Base-by-base conservation (phyloP, 2,888 invertebrate species). In the Rhaphigaster nebulosa region DNA sequence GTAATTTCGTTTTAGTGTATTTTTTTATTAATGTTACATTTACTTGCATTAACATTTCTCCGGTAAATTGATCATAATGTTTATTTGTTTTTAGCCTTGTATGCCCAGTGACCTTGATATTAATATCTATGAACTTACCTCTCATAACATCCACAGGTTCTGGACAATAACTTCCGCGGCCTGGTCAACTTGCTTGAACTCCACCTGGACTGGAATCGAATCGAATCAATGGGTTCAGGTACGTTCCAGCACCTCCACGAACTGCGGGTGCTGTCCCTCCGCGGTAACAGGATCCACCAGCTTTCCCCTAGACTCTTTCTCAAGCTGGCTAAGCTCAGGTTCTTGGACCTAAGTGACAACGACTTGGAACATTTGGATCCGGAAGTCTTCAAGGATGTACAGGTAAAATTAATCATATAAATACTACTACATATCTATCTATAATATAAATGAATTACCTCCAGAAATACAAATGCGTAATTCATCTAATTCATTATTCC, bases 321-420 rank as follows among this genome's bases (percentile, higher is more conserved):
- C 93, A 96, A 96, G 95, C 94, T 97, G 91, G 95, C 95, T 89
- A 96, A 96, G 93, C 95, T 97, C 92, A 95, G 95, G 93, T 95
- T 95, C 93, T 94, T 97, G 92, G 96, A 97, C 94, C 94, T 97
- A 92, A 97, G 97, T 93, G 95, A 96, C 92, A 97, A 97, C 94
- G 96, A 96, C 87, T 94, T 97, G 89, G 94, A 95, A 89, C 96
- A 97, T 93, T 94, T 97, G 91, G 96, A 96, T 93, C 97, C 97
- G 18, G 97, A 97, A 94, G 96, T 96, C 88, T 97, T 97, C 94
- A 96, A 96, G 93, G 97, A 97, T 94, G 94, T 95, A 92, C 94
- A 95, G 94, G 95, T 95, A 93, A 50, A 45, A 26, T 1, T 41
- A 38, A 80, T 2, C 29, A 70, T 70, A 15, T 52, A 15, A 52